Base-by-base conservation (phyloP, 2,113 vertebrate species). In the Clarias macrocephalus region DNA sequence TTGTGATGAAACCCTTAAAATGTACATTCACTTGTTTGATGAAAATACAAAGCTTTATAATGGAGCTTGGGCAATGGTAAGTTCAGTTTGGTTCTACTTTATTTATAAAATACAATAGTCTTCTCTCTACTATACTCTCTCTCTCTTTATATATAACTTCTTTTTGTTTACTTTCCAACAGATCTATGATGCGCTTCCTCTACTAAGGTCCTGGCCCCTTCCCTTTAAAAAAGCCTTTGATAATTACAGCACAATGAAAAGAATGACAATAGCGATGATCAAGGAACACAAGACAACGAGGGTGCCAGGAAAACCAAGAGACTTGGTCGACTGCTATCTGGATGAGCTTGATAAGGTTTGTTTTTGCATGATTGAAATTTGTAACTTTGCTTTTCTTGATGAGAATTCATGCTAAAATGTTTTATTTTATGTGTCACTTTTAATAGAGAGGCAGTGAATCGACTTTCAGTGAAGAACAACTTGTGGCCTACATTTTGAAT, bases 241-340 rank as follows among this genome's bases (percentile, higher is more conserved):
- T 48, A 90, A 89, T 33, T 8, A 48, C 8, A 16, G 81, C 3
- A 72, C 37, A 68, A 3, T 89, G 7, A 84, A 87, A 88, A 72
- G 18, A 8, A 86, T 86, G 72, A 62, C 85, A 25, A 19, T 4
- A 72, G 87, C 84, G 5, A 56, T 93, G 83, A 10, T 90, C 3
- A 57, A 89, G 25, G 70, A 91, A 3, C 91, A 87, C 90, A 93
- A 87, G 73, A 76, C 56, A 63, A 86, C 87, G 0, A 81, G 86
- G 56, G 86, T 86, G n/a, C 82, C 88, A 63, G 89, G 86, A 82
- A 62, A 93, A 70, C 91, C 89, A 13, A 77, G 89, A 75, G 87
- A 92, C 48, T 85, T 92, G 68, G 87, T 88, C 33, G 91, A 94
- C 59, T 90, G 91, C 52, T 94, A 93, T 83, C 86, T 94, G 10